Evolutionary conservation across 2,113 vertebrate species (phyloP).

Genomic region (Gavia stellata): DNA sequence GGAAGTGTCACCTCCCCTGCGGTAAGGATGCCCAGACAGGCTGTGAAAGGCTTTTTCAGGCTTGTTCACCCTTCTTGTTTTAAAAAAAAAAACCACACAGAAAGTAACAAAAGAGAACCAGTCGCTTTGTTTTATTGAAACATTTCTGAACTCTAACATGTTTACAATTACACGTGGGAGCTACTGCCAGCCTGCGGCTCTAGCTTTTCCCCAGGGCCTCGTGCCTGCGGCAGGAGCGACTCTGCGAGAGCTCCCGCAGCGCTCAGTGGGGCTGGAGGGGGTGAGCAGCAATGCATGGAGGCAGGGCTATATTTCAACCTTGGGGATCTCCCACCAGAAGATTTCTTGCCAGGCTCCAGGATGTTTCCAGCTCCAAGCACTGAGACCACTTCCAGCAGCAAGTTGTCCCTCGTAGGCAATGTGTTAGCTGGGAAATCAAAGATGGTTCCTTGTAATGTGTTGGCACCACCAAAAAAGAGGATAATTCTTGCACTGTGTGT

Average conservation of each 20-base stretch:
- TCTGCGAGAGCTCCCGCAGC: rapidly evolving
- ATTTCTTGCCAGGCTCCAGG: background rate
- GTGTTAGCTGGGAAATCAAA: background rate
- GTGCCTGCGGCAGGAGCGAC: background rate
- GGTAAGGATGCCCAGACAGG: background rate
- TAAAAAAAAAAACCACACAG: background rate
- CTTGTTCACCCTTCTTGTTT: background rate
- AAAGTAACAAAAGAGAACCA: background rate
- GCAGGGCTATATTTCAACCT: background rate
- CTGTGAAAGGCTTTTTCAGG: background rate
- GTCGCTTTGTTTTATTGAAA: background rate
- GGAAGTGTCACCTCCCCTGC: background rate
- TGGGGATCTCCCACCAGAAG: background rate
- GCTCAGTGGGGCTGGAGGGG: background rate
- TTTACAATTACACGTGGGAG: background rate
- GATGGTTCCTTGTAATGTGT: background rate
- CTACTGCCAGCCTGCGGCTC: background rate
- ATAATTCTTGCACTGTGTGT: background rate
- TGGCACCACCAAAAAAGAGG: background rate
- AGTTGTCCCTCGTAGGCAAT: background rate
- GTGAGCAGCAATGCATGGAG: background rate
- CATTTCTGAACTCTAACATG: background rate
- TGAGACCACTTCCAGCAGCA: background rate
- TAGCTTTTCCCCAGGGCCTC: background rate
- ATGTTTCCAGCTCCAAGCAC: background rate